These are phyloP conservation scores for Ptychoptera contaminata DNA, from an alignment of 2,888 invertebrate genomes.

Conservation along the genomic window DNA sequence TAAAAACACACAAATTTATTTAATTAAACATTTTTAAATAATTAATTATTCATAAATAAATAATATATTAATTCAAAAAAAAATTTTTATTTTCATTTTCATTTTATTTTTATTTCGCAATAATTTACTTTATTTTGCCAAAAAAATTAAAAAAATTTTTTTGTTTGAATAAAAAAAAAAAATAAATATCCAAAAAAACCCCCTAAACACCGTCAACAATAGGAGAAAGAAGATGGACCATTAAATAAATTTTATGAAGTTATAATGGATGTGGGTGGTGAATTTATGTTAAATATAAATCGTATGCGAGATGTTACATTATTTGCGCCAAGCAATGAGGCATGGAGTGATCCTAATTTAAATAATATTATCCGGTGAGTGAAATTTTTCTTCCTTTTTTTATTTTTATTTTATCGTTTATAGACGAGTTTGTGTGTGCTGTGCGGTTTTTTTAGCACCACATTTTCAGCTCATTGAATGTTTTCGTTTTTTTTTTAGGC, in stretches of 20 bases:
- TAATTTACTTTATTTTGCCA: no score
- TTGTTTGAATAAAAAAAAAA: background rate
- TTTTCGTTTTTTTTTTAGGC: no score
- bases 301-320: slow-evolving; percentile 61
- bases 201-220: slow-evolving; percentile 11
- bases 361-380: slow-evolving; percentile 45
- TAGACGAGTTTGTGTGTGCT: no score
- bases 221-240: slow-evolving; percentile 60
- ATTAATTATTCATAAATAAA: no score
- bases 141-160: background rate
- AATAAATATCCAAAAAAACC: slow-evolving; percentile 1
- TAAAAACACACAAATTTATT: no score
- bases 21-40: no score
- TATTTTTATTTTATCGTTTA: background rate
- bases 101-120: no score
- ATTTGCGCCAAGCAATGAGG: slow-evolving; percentile 80
- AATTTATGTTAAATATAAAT: slow-evolving; percentile 56
- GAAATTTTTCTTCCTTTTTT: slow-evolving; percentile 2
- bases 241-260: slow-evolving; percentile 69
- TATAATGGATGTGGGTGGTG: slow-evolving; percentile 59
- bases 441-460: no score
- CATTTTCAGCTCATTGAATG: background rate
- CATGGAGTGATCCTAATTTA: slow-evolving; percentile 62
- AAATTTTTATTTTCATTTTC: no score
- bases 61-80: no score